phyloP scores from a whole-genome alignment of 1,140 invertebrate species.

The Drosophila nannoptera region DNA sequence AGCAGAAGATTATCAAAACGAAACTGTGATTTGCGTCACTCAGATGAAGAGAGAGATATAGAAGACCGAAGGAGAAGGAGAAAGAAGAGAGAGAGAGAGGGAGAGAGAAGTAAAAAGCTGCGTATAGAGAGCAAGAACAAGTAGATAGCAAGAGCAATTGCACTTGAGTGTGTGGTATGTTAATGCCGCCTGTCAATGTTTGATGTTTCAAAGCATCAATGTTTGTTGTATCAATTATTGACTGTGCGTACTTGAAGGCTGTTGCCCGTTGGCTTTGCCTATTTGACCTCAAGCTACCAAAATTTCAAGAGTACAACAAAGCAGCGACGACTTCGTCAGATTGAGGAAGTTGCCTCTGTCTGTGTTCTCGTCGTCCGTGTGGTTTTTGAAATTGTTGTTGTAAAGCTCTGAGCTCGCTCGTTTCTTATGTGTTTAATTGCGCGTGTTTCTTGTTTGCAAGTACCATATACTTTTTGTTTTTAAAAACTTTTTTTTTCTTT shows the following conservation, averaged over 20 bases:
- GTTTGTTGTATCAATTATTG: conserved; percentile 8
- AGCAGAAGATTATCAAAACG: background rate
- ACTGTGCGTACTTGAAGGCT: conserved; percentile 13
- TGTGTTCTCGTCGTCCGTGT: conserved; percentile 24
- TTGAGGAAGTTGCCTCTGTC: conserved; percentile 57
- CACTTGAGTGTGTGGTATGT: conserved; percentile 14
- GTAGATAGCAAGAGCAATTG: conserved; percentile 4
- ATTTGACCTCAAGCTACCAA: conserved; percentile 32
- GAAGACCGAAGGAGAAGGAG: background rate
- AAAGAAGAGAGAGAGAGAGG: background rate
- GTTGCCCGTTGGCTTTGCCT: conserved; percentile 8
- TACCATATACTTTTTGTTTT: conserved; percentile 20
- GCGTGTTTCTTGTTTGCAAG: conserved; percentile 49
- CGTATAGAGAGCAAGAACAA: conserved; percentile 5
- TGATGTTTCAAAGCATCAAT: conserved; percentile 2
- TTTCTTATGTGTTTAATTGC: conserved; percentile 54
- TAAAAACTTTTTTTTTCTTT: conserved; percentile 16
- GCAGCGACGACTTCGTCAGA: conserved; percentile 11
- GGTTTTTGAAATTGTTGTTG: conserved; percentile 18
- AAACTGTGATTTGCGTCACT: conserved; percentile 13
- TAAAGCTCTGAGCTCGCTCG: conserved; percentile 50
- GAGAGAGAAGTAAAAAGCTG: background rate
- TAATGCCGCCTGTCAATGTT: conserved; percentile 29
- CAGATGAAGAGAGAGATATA: background rate
- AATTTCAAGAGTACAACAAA: conserved; percentile 13